Evolutionary conservation across 2,888 invertebrate species (phyloP), one percentile per base, ranked within the genome.

Genomic region (Eupeodes latifasciatus): DNA sequence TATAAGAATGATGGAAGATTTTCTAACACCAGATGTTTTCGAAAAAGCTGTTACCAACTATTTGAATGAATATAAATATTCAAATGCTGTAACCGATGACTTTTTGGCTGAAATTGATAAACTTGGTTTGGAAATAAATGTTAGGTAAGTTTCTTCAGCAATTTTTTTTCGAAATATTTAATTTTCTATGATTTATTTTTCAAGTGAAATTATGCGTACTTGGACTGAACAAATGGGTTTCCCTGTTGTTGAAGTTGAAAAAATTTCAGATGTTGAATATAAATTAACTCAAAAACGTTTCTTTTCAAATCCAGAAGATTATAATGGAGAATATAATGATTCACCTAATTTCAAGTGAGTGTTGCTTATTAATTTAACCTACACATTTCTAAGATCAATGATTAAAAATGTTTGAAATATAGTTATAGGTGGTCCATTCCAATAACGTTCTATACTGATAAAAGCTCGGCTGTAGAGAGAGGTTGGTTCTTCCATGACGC

Each of bases 201-300:
- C 89, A 87, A 94, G 95, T 5, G 93, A 94, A 53, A 95, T 97
- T 84, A 97, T 98, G 97, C 96, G 96, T 89, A 98, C 98, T 0
- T 98, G 98, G 97, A 98, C 97, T 0, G 95, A 95, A 57, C 98
- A 98, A 94, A 97, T 96, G 96, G 98, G 98, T 1, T 97, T 96
- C 91, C 98, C 98, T 0, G 94, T 98, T 0, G 93, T 98, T 16
- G 95, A 94, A 10, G 96, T 97, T 5, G 91, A 92, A 3, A 94
- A 94, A 80, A 92, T 93, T 4, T 92, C 91, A 85, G 94, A 92
- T n/a, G 94, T 94, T 49, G 94, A 94, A n/a, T 96, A 95, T 89
- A 94, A 94, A n/a, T 93, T 98, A n/a, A 96, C 95, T 0, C 98
- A 98, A 92, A 94, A 95, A 72, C 94, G 98, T 89, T 98, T 97